phyloP scores from a whole-genome alignment of 2,888 invertebrate genomes.

The Cephus runcator region DNA sequence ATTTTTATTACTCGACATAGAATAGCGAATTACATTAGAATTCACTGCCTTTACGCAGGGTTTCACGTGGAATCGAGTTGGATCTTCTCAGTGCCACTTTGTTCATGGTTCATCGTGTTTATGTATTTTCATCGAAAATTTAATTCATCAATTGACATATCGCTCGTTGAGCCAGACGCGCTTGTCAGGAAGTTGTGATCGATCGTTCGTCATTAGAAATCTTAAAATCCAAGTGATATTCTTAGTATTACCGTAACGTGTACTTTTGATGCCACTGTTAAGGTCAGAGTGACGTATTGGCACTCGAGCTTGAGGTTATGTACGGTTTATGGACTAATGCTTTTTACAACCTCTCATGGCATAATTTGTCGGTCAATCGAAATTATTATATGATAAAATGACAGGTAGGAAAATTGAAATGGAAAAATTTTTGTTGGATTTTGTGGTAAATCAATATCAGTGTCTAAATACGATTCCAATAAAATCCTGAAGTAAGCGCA shows the following conservation, averaged over 20 bases:
- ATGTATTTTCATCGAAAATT: not conserved
- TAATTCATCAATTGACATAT: not conserved
- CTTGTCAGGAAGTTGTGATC: not conserved
- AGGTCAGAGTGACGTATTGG: not conserved
- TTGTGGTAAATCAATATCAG: not conserved
- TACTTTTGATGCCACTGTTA: not conserved
- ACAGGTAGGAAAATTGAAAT: not conserved
- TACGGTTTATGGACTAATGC: too few species aligned
- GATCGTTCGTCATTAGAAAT: not conserved
- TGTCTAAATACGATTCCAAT: not conserved
- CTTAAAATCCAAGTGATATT: not conserved
- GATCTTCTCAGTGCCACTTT: not conserved
- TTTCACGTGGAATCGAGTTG: conserved; percentile 27
- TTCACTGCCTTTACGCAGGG: conserved; percentile 29
- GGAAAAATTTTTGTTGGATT: not conserved
- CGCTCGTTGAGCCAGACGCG: not conserved
- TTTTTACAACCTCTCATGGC: not conserved
- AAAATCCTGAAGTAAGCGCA: conserved; percentile 38
- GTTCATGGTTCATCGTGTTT: not conserved
- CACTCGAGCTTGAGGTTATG: too few species aligned
- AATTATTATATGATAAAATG: not conserved
- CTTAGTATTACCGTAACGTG: not conserved
- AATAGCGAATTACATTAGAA: conserved; percentile 30
- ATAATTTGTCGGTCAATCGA: not conserved
- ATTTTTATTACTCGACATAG: conserved; percentile 63